phyloP scores from a whole-genome alignment of 1,140 invertebrate species.

The Cyclargus thomasi region DNA sequence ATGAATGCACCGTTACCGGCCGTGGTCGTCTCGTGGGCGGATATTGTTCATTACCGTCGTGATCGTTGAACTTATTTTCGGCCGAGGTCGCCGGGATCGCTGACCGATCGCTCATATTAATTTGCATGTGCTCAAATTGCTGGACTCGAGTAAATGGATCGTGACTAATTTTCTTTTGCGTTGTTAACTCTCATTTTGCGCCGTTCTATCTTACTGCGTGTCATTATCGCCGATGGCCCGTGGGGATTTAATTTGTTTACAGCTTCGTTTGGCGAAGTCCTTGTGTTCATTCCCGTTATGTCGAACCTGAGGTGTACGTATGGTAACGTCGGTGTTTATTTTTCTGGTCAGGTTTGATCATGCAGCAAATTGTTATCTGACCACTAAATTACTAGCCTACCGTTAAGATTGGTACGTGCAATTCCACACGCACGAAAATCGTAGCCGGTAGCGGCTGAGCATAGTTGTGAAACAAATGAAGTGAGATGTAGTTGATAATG shows the following conservation, averaged over 20 bases:
- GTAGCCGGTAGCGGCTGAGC: neutral
- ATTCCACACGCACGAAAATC: conserved; percentile 2
- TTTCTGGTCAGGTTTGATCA: no score
- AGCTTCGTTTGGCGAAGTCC: no score
- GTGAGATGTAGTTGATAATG: neutral
- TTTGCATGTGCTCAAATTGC: conserved; percentile 20
- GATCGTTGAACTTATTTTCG: conserved; percentile 23
- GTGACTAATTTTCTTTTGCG: conserved; percentile 6
- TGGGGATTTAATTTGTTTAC: no score
- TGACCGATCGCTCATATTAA: conserved; percentile 15
- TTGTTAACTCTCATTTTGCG: neutral
- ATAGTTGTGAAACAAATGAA: conserved; percentile 1
- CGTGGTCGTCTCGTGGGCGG: conserved; percentile 14
- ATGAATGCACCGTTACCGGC: conserved; percentile 7
- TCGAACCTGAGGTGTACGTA: no score
- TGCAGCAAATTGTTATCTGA: neutral
- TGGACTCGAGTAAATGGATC: conserved; percentile 14
- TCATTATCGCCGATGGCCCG: neutral
- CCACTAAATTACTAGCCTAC: neutral
- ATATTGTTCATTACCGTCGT: conserved; percentile 22
- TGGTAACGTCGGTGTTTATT: no score
- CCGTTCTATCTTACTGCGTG: neutral
- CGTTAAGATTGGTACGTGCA: neutral
- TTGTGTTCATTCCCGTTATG: no score
- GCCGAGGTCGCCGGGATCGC: conserved; percentile 21